Percentiles rank a stretch among this genome's conserved stretches.
phyloP scores from a whole-genome alignment of 2,113 vertebrate species.

The Pterocles burchelli region DNA sequence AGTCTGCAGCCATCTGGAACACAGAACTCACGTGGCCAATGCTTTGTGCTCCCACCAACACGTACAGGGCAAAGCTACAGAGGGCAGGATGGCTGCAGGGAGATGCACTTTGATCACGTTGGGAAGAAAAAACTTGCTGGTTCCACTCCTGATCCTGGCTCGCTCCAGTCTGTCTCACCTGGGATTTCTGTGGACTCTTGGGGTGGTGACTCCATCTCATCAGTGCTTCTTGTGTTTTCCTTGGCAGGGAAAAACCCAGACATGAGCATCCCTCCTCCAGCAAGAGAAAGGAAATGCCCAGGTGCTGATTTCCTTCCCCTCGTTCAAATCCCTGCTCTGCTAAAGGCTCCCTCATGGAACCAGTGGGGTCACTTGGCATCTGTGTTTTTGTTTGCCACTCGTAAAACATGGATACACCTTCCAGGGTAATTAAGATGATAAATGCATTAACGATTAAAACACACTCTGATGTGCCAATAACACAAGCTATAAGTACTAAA shows the following conservation, averaged over 20 bases:
- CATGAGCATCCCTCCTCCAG: neutral
- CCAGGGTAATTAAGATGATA: slow-evolving; percentile 17
- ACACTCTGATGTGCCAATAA: neutral
- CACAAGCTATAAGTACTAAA: neutral
- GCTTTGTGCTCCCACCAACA: neutral
- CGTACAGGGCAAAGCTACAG: fast-evolving
- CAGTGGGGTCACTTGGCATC: neutral
- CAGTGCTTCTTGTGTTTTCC: neutral
- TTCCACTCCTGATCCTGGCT: neutral
- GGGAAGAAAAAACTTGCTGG: neutral
- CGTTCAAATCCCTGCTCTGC: neutral
- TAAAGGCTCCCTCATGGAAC: neutral
- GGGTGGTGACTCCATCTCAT: neutral
- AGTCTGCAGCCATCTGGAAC: neutral
- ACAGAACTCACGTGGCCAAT: neutral
- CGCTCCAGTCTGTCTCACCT: neutral
- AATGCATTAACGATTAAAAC: slow-evolving; percentile 48
- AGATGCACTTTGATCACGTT: fast-evolving
- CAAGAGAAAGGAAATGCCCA: neutral
- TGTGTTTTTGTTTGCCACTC: neutral
- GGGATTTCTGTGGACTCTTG: neutral
- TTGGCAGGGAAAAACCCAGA: neutral
- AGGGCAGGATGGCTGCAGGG: neutral
- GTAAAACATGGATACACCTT: neutral
- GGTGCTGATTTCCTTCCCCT: neutral